Evolutionary conservation across 2,113 vertebrate genomes (phyloP).

Genomic region (Gambusia affinis): DNA sequence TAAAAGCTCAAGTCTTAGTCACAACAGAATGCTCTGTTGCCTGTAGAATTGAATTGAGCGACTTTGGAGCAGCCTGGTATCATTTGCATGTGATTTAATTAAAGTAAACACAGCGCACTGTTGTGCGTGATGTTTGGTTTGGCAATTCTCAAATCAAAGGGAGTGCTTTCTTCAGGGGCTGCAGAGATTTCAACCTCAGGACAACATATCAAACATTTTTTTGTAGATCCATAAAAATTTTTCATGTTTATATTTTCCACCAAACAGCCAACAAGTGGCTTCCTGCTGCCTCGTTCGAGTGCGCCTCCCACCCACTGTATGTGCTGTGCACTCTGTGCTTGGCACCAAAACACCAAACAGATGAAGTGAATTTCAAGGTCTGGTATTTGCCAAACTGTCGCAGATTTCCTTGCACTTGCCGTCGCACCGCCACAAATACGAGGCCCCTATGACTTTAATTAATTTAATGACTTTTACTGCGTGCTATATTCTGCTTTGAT

Average conservation of each 20-base stretch:
- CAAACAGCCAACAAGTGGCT: constrained; percentile 1
- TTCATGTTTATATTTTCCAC: not conserved
- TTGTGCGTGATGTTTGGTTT: not conserved
- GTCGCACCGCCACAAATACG: not conserved
- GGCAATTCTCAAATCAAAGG: constrained; percentile 5
- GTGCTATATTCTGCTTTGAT: constrained; percentile 32
- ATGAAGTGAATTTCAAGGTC: constrained; percentile 10
- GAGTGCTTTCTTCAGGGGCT: not conserved
- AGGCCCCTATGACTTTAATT: constrained; percentile 26
- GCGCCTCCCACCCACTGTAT: constrained; percentile 11
- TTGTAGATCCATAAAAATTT: not conserved
- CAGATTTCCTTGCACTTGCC: constrained; percentile 6
- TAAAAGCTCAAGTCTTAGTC: not conserved
- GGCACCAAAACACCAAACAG: constrained; percentile 14
- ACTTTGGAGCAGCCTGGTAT: constrained; percentile 6
- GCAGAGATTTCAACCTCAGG: not conserved
- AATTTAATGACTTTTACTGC: constrained; percentile 40
- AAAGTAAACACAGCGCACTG: constrained; percentile 9
- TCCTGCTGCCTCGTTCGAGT: not conserved
- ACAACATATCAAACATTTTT: not conserved
- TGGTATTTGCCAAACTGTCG: constrained; percentile 2
- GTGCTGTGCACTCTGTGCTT: constrained; percentile 4
- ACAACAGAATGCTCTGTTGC: not conserved
- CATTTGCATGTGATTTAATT: constrained; percentile 8
- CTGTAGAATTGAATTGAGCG: not conserved